Base-by-base conservation (phyloP, 2,888 invertebrate species). In the Fragum whitleyi region DNA sequence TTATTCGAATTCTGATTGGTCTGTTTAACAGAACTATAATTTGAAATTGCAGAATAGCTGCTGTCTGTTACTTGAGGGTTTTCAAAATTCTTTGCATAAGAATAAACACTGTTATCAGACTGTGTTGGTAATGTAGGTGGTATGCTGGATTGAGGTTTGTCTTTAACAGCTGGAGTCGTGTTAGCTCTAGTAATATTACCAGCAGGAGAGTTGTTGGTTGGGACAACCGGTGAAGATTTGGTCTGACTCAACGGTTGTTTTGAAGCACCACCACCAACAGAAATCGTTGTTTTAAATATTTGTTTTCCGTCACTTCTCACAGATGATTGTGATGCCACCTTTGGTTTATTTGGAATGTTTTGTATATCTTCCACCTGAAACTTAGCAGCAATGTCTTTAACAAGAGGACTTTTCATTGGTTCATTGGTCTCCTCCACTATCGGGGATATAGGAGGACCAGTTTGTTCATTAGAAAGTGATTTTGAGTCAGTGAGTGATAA, bases 101-200 rank as follows among this genome's bases (percentile, higher is more conserved):
- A 75, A 61, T 81, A 78, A 23, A 78, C 55, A 55, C 69, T 55
- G 3, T 26, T 29, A 28, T n/a, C 19, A 23, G 74, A 32, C 16
- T 74, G 57, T n/a, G 77, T 39, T 21, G 53, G 74, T 23, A 61
- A 26, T 2, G 32, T 53, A 19, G 81, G 73, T 16, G 81, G 65
- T 11, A 78, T 65, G 47, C 81, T 81, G 11, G 81, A 74, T 42
- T 81, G 81, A n/a, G 81, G 81, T 0, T 23, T 59, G 3, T 81
- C 81, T 26, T 53, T 39, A 16, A 68, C 21, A 9, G 42, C 21
- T 23, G 65, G 65, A 11, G 36, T 16, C 23, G 65, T 65, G 11
- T 65, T 65, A 23, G 65, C 42, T 65, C 65, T n/a, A 23, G 11
- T 26, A 32, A 36, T 32, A 28, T 23, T 16, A 62, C 5, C 28